Conservation (phyloP, 2,797 vertebrate species). For the Sebastes cheni region DNA sequence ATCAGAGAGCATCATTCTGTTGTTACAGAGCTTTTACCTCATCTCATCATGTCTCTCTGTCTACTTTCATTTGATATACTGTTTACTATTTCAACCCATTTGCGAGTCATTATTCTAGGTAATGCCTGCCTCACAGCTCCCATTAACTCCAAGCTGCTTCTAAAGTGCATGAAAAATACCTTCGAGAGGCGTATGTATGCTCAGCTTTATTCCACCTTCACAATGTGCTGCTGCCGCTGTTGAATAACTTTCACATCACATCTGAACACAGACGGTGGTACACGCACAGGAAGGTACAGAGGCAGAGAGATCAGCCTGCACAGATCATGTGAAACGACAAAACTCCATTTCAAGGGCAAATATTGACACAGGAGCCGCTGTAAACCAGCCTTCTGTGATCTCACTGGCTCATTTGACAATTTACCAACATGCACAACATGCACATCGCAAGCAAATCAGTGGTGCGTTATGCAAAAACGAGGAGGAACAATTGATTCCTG, state of each 20-base stretch:
- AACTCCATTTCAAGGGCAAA: conserved; percentile 12
- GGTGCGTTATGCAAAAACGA: neutral
- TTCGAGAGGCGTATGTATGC: conserved; percentile 30
- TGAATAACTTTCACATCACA: conserved; percentile 30
- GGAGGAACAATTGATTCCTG: neutral
- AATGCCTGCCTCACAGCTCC: conserved; percentile 36
- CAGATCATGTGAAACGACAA: neutral
- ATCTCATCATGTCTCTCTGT: conserved; percentile 21
- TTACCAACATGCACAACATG: conserved; percentile 14
- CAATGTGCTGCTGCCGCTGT: conserved; percentile 15
- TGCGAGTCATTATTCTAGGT: conserved; percentile 48
- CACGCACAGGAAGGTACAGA: neutral
- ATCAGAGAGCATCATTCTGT: conserved; percentile 9
- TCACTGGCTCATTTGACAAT: neutral
- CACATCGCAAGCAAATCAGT: neutral
- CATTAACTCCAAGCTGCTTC: conserved; percentile 47
- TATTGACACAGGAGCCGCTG: neutral
- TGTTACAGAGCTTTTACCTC: conserved; percentile 33
- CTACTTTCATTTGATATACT: conserved; percentile 49
- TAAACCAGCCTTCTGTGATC: neutral
- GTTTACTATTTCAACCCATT: conserved; percentile 54
- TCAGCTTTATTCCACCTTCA: conserved; percentile 1
- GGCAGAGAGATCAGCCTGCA: neutral
- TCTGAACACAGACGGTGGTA: neutral
- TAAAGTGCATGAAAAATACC: conserved; percentile 49